These are phyloP conservation scores for Eciton burchellii DNA, from an alignment of 1,140 invertebrate species.

Conservation along the genomic window DNA sequence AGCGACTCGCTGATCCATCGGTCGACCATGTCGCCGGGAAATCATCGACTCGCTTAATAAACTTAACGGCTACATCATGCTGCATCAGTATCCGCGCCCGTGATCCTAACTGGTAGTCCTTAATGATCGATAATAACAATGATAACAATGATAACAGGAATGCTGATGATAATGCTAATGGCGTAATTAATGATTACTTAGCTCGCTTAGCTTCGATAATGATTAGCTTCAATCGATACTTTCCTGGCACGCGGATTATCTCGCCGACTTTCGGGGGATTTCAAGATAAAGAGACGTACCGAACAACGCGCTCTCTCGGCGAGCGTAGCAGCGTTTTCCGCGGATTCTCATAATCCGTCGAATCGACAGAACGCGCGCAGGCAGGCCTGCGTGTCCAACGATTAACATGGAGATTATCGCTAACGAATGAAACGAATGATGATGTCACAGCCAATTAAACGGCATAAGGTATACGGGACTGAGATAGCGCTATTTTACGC, in stretches of 20 bases:
- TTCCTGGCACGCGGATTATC: no score
- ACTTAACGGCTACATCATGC: conserved; percentile 4
- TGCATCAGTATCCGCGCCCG: background rate
- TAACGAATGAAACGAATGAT: conserved; percentile 35
- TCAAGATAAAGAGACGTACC: no score
- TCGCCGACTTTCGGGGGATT: no score
- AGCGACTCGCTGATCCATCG: conserved; percentile 1
- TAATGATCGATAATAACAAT: background rate
- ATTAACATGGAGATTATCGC: conserved; percentile 17
- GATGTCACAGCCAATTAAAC: conserved; percentile 64
- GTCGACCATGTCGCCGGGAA: conserved; percentile 15
- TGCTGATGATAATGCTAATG: background rate
- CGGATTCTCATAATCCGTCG: background rate
- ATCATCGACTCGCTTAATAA: background rate
- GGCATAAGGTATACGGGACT: conserved; percentile 55
- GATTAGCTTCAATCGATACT: no score
- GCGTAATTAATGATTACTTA: background rate
- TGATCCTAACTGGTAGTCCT: background rate
- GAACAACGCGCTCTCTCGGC: background rate
- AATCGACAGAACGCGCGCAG: conserved; percentile 25
- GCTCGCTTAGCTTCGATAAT: no score
- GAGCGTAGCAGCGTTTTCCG: background rate
- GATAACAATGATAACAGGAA: conserved; percentile 11
- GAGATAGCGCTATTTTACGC: conserved; percentile 41
- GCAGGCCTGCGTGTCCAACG: background rate